phyloP scores from a whole-genome alignment of 2,113 vertebrate genomes.

The Saguinus imperator region DNA sequence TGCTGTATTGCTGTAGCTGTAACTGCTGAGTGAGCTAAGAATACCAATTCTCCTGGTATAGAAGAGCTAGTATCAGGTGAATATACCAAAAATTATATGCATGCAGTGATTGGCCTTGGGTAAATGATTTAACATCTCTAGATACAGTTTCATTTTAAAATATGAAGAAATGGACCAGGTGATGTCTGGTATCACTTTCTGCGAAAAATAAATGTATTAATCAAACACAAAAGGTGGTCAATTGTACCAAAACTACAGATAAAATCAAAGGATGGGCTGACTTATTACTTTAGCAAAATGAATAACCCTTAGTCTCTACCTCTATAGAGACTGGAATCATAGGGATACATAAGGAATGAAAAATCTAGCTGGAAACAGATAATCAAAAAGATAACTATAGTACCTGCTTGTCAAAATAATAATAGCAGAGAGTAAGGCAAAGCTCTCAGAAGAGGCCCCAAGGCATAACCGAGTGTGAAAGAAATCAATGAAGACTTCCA shows the following conservation, averaged over 20 bases:
- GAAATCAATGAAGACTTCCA: neutral
- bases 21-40: neutral
- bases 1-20: neutral
- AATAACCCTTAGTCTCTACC: neutral
- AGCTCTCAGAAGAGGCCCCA: neutral
- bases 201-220: neutral
- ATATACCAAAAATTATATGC: neutral
- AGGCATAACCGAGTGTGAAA: neutral
- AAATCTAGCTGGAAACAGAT: neutral
- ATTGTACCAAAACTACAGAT: neutral
- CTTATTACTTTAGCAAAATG: slow-evolving; percentile 19
- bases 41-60: neutral
- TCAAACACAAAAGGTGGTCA: neutral
- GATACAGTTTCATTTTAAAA: slow-evolving; percentile 2
- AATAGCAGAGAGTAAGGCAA: neutral
- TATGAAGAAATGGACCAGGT: neutral
- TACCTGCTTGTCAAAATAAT: neutral
- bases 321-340: neutral
- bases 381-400: neutral
- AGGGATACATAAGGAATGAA: neutral
- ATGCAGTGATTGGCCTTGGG: neutral
- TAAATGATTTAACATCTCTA: neutral
- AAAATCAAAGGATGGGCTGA: neutral
- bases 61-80: neutral
- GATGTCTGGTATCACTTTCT: neutral